Conservation (phyloP, 2,113 vertebrate species). For the Chaetodon trifascialis region DNA sequence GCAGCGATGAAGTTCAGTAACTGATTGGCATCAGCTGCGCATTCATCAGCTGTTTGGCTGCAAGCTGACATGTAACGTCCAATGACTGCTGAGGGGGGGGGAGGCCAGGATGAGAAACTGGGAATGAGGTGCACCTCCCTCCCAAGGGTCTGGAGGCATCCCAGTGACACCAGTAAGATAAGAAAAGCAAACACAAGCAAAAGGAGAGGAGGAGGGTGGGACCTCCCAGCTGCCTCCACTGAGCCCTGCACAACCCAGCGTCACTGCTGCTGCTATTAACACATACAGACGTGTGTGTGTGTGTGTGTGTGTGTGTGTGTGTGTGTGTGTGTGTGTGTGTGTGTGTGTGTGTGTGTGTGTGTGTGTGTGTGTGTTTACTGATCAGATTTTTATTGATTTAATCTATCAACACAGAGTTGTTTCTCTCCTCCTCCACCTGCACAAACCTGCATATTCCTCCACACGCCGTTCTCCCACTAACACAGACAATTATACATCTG, state of each 20-base stretch:
- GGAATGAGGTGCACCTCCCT: not conserved
- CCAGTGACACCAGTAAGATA: not conserved
- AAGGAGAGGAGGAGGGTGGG: not conserved
- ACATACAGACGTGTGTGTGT: no score
- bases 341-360: no score
- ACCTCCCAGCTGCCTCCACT: not conserved
- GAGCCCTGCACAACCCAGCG: not conserved
- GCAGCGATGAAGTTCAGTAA: not conserved
- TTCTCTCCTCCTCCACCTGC: no score
- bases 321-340: no score
- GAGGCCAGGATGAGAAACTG: not conserved
- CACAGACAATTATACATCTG: no score
- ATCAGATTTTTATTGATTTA: no score
- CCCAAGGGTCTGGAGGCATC: not conserved
- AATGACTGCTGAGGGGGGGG: not conserved
- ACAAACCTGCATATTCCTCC: no score
- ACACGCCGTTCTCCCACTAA: no score
- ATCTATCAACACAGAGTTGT: no score
- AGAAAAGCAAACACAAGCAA: not conserved
- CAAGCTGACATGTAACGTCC: not conserved
- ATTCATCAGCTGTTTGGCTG: conserved; percentile 1
- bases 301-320: no score
- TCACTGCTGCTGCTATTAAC: no score
- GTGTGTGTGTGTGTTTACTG: no score
- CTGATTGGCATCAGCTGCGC: not conserved